Base-by-base conservation (phyloP, 2,888 invertebrate genomes). In the Drosophila fungiperda region DNA sequence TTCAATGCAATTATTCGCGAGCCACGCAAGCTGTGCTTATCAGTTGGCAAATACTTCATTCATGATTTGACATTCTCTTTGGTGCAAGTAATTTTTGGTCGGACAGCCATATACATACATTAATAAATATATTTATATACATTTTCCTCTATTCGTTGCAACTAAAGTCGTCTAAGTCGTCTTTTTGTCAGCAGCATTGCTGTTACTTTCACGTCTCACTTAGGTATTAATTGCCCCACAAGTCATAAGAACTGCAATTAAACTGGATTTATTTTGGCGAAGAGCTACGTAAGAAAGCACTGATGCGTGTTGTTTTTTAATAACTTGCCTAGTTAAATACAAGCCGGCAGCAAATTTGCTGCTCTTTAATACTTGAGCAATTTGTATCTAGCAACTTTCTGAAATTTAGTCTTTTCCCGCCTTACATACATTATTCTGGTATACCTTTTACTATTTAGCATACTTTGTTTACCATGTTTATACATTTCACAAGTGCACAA, bases 21-120 rank as follows among this genome's bases (percentile, higher is more conserved):
- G 75, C 65, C 64, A 26, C 35, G 42, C 52, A 73, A 53, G 53
- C 62, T 55, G 68, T 59, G 68, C 53, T 78, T 82, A 60, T 67
- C 73, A 71, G 55, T 71, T 70, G 65, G 60, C 68, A 69, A 74
- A 70, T 67, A 73, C 83, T 88, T 83, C 74, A 81, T 74, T 82
- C 84, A 90, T 91, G 92, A 92, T 90, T 92, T 92, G 86, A 83
- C 90, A 86, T 84, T 89, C 87, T 81, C 90, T 87, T 89, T 85
- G 90, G 80, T 83, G 84, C 82, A 74, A 77, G 69, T 78, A 64
- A 85, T 69, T 76, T 76, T 69, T 57, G 52, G 42, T 48, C 50
- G 45, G 3, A 64, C 29, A 29, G 38, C 48, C 29, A 50, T 1
- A 29, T 26, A 6, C 17, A 17, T 26, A 49, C 49, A 50, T 11